These are phyloP conservation scores for Actinemys pallida DNA, from an alignment of 2,113 vertebrate species.

Conservation along the genomic window DNA sequence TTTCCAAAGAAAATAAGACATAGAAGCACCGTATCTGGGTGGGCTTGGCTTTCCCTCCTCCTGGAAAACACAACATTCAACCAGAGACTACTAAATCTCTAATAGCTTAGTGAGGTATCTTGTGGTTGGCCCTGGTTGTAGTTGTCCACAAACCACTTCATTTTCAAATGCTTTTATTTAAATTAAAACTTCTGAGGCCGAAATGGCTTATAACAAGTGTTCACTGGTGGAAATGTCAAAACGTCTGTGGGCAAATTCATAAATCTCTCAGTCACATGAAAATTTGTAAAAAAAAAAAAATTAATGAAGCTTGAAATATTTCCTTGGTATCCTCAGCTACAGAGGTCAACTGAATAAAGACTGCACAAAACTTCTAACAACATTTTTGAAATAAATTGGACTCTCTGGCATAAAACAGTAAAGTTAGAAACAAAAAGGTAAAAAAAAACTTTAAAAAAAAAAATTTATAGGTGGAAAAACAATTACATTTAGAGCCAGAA, in stretches of 20 bases:
- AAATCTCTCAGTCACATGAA: background rate
- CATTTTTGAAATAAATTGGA: background rate
- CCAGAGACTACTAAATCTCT: background rate
- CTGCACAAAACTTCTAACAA: background rate
- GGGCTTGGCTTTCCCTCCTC: background rate
- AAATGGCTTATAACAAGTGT: background rate
- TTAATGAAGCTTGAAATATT: background rate
- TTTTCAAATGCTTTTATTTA: background rate
- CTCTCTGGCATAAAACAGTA: background rate
- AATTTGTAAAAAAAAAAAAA: background rate
- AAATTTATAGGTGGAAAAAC: background rate
- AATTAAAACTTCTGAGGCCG: background rate
- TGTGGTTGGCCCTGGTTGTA: background rate
- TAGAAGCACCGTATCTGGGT: background rate
- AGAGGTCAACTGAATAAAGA: background rate
- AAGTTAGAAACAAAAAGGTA: background rate
- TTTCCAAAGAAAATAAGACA: background rate
- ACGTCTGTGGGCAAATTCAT: background rate
- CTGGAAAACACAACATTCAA: background rate
- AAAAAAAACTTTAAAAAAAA: background rate
- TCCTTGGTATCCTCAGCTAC: background rate
- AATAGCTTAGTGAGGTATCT: background rate
- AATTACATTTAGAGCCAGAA: background rate
- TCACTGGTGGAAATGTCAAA: background rate
- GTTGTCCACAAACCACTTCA: background rate